These are phyloP conservation scores for Loris lydekkerianus DNA, from an alignment of 2,797 vertebrate species.

Conservation along the genomic window DNA sequence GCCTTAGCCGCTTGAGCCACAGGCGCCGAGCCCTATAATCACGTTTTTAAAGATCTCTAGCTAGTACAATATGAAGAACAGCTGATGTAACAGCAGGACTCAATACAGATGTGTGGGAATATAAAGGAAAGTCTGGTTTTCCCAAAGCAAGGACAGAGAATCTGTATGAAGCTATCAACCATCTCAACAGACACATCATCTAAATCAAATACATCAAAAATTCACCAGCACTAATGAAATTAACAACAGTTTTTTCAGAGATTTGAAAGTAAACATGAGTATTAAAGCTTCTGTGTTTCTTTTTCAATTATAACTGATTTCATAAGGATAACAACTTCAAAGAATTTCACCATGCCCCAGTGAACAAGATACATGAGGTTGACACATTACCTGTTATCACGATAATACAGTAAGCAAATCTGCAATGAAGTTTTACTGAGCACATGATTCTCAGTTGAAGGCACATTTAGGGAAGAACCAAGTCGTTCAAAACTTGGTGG, in stretches of 20 bases:
- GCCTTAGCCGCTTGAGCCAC: too few species aligned
- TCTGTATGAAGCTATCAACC: background rate
- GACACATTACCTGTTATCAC: background rate
- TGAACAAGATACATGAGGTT: background rate
- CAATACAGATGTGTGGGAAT: background rate
- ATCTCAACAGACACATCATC: background rate
- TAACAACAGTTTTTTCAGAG: conserved; percentile 4
- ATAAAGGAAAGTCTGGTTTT: background rate
- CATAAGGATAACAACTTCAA: background rate
- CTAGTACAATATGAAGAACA: background rate
- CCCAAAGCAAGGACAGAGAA: background rate
- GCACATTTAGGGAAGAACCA: conserved; percentile 38
- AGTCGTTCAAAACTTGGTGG: background rate
- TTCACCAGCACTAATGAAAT: background rate
- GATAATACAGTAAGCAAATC: background rate
- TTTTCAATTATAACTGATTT: conserved; percentile 43
- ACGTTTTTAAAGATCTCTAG: background rate
- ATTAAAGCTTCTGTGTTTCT: background rate
- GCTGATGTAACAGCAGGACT: background rate
- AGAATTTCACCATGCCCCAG: background rate
- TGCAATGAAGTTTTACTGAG: background rate
- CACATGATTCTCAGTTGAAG: background rate
- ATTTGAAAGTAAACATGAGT: conserved; percentile 2
- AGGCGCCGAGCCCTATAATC: background rate
- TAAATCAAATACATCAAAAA: conserved; percentile 46